Base-by-base conservation (phyloP, 2,113 vertebrate genomes). In the Pelobates fuscus region DNA sequence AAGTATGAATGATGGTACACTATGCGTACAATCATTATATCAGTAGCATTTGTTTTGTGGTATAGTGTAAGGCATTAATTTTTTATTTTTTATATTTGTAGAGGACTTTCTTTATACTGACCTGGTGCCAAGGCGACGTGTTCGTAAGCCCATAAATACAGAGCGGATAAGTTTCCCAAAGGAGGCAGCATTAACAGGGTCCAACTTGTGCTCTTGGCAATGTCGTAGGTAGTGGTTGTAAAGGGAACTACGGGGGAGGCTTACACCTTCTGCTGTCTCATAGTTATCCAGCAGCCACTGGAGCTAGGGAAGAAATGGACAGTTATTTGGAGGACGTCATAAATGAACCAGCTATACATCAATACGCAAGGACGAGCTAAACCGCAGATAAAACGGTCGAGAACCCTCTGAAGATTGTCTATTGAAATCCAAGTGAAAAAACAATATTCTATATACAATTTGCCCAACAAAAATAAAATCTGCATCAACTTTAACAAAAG, bases 271-370 rank as follows among this genome's bases (percentile, higher is more conserved):
- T 0, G 97, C 96, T 0, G 96, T 98, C 86, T 99, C 97, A 0
- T 99, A 99, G 82, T 99, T 99, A 77, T 98, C 96, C 86, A 98
- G 79, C 80, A 99, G 89, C 97, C 97, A 99, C 88, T 98, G 96
- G 77, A 98, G 90, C 97, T 98, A 86, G 49, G 81, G 0, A 73
- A 26, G 63, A 25, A 79, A 68, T 58, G 80, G 76, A 71, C n/a
- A 68, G 11, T 60, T 4, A 25, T 1, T 21, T 17, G 78, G 1
- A 29, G 25, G 57, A 17, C 24, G 57, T 10, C 7, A 1, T 21
- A 23, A 54, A 29, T 8, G 29, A 30, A 30, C 21, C 10, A 57
- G 1, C n/a, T n/a, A n/a, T n/a, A n/a, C n/a, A n/a, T n/a, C n/a
- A 23, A 23, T 41, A 41, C 37, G 14, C 7, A 41, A 41, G 37